Percentiles rank a stretch among this genome's conserved stretches.
These are phyloP conservation scores for Falco peregrinus DNA, from an alignment of 2,797 vertebrate species.

Conservation along the genomic window DNA sequence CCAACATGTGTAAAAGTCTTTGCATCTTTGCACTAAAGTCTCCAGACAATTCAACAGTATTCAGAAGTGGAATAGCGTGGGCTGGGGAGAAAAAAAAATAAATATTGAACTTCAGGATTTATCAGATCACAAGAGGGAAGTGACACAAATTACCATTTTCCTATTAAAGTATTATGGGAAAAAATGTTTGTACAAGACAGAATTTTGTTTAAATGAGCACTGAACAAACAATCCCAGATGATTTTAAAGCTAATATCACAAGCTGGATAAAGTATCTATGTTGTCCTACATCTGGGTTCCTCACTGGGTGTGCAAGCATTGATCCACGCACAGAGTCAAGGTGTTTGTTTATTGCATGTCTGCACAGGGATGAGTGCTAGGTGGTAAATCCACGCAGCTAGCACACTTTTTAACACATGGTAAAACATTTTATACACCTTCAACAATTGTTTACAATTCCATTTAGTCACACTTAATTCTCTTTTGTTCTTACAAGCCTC, in stretches of 20 bases:
- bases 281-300: too few species aligned
- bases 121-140: neutral
- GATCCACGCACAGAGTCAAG: too few species aligned
- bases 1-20: neutral
- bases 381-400: too few species aligned
- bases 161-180: neutral
- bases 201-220: neutral
- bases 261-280: neutral
- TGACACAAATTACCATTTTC: neutral
- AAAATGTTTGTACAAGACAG: neutral
- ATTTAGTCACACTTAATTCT: too few species aligned
- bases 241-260: neutral
- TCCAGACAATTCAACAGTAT: neutral
- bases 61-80: neutral
- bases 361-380: too few species aligned
- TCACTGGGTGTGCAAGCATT: too few species aligned
- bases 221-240: neutral
- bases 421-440: too few species aligned
- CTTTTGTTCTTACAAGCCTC: too few species aligned
- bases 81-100: neutral
- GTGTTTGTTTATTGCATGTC: too few species aligned
- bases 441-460: too few species aligned
- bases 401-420: too few species aligned
- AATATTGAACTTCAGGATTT: neutral
- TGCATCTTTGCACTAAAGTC: neutral